Conservation (phyloP, 2,797 vertebrate species). For the Myotis findleyi region DNA sequence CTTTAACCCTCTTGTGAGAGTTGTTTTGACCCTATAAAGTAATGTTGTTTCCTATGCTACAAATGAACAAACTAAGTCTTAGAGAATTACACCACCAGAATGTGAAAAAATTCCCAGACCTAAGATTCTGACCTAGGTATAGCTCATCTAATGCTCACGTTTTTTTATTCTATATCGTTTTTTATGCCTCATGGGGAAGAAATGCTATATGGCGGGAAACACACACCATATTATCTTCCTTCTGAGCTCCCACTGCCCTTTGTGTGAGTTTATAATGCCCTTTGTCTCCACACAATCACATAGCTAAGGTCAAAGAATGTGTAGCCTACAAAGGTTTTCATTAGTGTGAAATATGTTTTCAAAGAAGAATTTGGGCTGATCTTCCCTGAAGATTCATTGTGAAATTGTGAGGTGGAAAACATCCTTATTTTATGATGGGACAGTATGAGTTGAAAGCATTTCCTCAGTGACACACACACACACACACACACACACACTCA, state of each 20-base stretch:
- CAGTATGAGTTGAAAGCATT: neutral
- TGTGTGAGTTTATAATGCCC: neutral
- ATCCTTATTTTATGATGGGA: neutral
- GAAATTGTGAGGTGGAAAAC: slow-evolving; percentile 41
- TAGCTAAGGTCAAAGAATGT: neutral
- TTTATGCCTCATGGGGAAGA: neutral
- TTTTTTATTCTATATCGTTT: neutral
- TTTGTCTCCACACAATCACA: neutral
- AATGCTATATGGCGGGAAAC: neutral
- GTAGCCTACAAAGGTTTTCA: neutral
- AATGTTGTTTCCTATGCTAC: neutral
- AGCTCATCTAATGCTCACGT: neutral
- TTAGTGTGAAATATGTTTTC: slow-evolving; percentile 40
- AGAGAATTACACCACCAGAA: slow-evolving; percentile 28
- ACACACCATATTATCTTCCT: neutral
- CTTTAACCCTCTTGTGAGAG: slow-evolving; percentile 20
- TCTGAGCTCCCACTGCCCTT: neutral
- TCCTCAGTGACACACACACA: neutral
- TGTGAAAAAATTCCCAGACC: neutral
- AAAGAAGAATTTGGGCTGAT: slow-evolving; percentile 14
- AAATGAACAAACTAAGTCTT: slow-evolving; percentile 24
- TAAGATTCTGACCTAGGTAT: neutral
- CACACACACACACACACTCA: too few relatives aligned
- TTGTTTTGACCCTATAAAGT: slow-evolving; percentile 41
- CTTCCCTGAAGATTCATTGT: slow-evolving; percentile 18